Conservation (phyloP, 2,888 invertebrate species). For the Lithodes maja region DNA sequence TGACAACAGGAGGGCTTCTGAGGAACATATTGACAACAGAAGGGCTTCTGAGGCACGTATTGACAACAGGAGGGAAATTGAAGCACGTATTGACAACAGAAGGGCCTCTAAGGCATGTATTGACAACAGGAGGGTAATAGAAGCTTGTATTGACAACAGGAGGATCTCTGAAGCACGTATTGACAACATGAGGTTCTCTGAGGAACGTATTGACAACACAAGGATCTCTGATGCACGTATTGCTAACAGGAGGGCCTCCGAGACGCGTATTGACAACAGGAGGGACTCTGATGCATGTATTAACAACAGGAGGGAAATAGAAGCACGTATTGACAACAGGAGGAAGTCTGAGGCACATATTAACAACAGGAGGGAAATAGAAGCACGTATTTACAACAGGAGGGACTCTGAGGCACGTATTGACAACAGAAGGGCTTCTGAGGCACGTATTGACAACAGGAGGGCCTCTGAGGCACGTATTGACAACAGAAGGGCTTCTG, state of each 20-base stretch:
- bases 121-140: background rate
- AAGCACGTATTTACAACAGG: too few relatives aligned
- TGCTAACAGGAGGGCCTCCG: background rate
- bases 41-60: background rate
- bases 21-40: background rate
- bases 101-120: background rate
- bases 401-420: too few relatives aligned
- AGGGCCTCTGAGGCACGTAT: background rate
- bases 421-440: background rate
- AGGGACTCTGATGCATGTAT: too few relatives aligned
- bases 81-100: constrained; percentile 6
- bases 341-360: too few relatives aligned
- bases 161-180: background rate
- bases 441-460: background rate
- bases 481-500: too few relatives aligned
- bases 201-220: background rate
- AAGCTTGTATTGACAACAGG: background rate
- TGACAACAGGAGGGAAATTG: constrained; percentile 3
- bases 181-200: background rate
- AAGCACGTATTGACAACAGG: too few relatives aligned
- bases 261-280: background rate
- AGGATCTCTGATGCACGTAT: background rate
- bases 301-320: too few relatives aligned
- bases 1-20: too few relatives aligned
- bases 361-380: too few relatives aligned